Percentiles rank a stretch among this genome's conserved stretches.
Conservation (phyloP, 2,113 vertebrate species). For the Fukomys damarensis region DNA sequence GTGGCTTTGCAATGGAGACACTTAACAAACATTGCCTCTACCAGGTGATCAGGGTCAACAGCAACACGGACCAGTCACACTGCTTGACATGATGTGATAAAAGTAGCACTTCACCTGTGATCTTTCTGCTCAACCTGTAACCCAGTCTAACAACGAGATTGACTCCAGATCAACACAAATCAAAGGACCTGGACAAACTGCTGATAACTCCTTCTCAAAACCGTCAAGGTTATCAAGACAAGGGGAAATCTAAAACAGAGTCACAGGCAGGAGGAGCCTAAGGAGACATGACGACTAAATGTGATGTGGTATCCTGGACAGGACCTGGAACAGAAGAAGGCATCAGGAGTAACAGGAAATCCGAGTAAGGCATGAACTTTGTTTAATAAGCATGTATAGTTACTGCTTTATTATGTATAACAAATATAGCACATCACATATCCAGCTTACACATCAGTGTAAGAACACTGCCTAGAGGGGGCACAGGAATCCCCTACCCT, state of each 20-base stretch:
- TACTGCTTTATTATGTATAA: neutral
- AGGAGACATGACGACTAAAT: neutral
- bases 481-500: neutral
- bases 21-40: no score
- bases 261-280: neutral
- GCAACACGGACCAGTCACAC: neutral
- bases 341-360: neutral
- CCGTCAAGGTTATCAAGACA: neutral
- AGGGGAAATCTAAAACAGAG: neutral
- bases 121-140: neutral
- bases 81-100: neutral
- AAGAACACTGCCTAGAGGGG: no score
- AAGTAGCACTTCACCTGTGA: no score
- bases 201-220: no score
- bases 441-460: no score
- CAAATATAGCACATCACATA: neutral
- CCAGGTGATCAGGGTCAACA: neutral
- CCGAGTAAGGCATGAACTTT: neutral
- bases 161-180: neutral
- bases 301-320: fast-evolving
- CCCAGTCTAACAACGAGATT: neutral
- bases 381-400: neutral
- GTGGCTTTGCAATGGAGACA: neutral
- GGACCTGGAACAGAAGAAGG: neutral
- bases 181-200: neutral